These are phyloP conservation scores for Nicator chloris DNA, from an alignment of 2,113 vertebrate species.

Conservation along the genomic window DNA sequence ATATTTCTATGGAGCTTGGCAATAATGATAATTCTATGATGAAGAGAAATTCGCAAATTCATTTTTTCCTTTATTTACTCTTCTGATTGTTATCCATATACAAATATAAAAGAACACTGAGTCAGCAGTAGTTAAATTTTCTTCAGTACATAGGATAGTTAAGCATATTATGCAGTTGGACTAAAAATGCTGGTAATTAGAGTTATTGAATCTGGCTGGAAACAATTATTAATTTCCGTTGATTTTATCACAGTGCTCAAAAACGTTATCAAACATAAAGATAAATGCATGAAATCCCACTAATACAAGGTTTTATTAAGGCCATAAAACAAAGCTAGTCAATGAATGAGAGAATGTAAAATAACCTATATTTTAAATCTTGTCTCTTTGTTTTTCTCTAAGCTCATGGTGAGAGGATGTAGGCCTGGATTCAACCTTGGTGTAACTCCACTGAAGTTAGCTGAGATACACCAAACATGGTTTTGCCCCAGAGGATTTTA, in stretches of 20 bases:
- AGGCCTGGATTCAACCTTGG: conserved; percentile 1
- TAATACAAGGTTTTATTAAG: not conserved
- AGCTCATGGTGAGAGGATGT: not conserved
- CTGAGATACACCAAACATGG: not conserved
- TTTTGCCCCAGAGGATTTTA: conserved; percentile 20
- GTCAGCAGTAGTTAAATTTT: not conserved
- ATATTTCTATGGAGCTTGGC: not conserved
- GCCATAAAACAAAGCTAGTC: not conserved
- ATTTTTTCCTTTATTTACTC: conserved; percentile 21
- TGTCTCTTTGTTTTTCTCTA: not conserved
- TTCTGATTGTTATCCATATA: not conserved
- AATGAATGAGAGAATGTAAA: not conserved
- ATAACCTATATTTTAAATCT: not conserved
- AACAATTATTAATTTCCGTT: not conserved
- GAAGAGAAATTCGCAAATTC: conserved; percentile 6
- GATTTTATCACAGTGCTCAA: conserved; percentile 4
- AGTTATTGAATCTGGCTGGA: conserved; percentile 13
- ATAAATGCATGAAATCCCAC: not conserved
- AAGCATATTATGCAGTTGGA: not conserved
- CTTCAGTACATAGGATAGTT: not conserved
- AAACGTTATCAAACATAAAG: conserved; percentile 11
- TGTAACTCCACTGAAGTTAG: not conserved
- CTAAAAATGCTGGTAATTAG: not conserved
- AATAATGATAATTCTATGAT: not conserved
- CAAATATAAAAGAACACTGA: conserved; percentile 2